phyloP scores from a whole-genome alignment of 2,797 vertebrate species.

The Thripadectes ignobilis region DNA sequence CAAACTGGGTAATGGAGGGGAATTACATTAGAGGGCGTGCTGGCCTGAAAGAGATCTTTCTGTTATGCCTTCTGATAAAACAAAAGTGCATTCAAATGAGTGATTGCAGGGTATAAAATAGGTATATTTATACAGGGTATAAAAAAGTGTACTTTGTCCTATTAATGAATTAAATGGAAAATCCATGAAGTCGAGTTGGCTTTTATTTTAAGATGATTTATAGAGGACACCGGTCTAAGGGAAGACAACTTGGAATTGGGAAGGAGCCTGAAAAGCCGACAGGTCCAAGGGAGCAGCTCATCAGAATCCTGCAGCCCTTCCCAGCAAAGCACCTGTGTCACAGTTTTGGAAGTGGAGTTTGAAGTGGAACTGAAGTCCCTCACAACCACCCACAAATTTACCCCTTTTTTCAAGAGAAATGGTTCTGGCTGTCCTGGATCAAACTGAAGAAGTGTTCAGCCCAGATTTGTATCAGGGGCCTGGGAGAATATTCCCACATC shows the following conservation, averaged over 20 bases:
- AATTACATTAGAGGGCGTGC: constrained; percentile 55
- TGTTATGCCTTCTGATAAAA: constrained; percentile 60
- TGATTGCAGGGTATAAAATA: background rate
- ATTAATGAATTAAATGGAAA: background rate
- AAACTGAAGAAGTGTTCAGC: background rate
- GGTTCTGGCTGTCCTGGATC: background rate
- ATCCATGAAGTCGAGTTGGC: background rate
- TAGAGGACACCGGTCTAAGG: background rate
- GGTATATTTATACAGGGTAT: background rate
- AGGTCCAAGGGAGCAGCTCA: background rate
- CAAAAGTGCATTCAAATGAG: constrained; percentile 44
- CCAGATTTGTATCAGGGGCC: background rate
- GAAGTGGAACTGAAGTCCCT: background rate
- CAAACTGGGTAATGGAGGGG: constrained; percentile 63
- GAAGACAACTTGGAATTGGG: background rate
- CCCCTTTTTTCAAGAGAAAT: background rate
- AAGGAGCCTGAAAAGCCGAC: background rate
- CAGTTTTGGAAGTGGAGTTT: background rate
- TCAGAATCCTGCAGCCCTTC: background rate
- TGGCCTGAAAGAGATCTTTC: constrained; percentile 61
- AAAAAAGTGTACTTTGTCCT: background rate
- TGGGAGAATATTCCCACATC: background rate
- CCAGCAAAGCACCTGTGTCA: background rate
- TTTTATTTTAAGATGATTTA: background rate
- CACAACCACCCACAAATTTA: background rate